Percentiles rank a stretch among this genome's conserved stretches.
Conservation (phyloP, 2,113 vertebrate species). For the Paratilapia polleni region DNA sequence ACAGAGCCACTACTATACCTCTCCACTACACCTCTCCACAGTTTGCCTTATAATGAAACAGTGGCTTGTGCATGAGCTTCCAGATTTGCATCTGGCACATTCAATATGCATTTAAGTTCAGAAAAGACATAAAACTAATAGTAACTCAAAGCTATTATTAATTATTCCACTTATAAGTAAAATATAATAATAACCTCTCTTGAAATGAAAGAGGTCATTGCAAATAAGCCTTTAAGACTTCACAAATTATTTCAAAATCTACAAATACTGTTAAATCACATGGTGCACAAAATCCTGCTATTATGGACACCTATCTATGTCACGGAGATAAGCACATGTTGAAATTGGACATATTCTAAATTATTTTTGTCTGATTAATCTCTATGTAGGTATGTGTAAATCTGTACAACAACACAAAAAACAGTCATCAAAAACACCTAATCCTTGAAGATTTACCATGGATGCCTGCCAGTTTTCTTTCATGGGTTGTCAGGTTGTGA, state of each 20-base stretch:
- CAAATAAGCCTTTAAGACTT: neutral
- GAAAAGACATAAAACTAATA: neutral
- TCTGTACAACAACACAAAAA: conserved; percentile 22
- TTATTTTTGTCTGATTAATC: conserved; percentile 61
- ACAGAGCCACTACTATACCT: neutral
- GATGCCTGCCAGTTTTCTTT: conserved; percentile 35
- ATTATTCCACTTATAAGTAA: neutral
- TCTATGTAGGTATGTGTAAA: conserved; percentile 24
- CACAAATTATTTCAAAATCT: neutral
- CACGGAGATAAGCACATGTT: conserved; percentile 28
- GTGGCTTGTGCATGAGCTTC: neutral
- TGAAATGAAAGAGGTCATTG: neutral
- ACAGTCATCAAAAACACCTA: conserved; percentile 23
- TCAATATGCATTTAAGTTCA: neutral
- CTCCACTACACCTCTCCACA: neutral
- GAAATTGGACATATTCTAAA: conserved; percentile 19
- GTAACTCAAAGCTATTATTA: neutral
- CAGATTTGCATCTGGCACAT: neutral
- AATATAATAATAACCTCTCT: neutral
- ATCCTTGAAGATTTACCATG: conserved; percentile 27
- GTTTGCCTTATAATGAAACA: neutral
- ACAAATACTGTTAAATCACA: conserved; percentile 9
- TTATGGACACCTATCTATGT: conserved; percentile 6
- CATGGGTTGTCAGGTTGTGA: conserved; percentile 52
- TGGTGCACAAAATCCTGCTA: neutral